These are phyloP conservation scores for Loxodonta africana DNA, from an alignment of 2,113 vertebrate genomes.

Conservation along the genomic window DNA sequence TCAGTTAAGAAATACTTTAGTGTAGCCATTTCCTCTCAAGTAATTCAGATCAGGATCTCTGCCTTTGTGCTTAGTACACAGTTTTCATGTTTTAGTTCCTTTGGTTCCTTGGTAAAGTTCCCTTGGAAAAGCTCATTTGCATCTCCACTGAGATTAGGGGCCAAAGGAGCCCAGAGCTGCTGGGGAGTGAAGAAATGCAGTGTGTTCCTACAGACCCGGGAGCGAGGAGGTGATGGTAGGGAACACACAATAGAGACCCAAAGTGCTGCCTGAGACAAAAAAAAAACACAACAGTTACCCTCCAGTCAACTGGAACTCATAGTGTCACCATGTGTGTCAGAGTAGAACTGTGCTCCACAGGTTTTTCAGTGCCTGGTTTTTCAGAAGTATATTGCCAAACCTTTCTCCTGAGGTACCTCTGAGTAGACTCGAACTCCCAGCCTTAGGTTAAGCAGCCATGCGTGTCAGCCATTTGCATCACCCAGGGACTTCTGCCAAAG, in stretches of 20 bases:
- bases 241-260: neutral
- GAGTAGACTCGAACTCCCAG: neutral
- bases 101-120: neutral
- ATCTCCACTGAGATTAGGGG: neutral
- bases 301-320: neutral
- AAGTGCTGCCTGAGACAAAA: neutral
- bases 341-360: neutral
- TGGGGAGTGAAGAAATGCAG: neutral
- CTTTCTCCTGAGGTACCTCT: neutral
- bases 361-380: neutral
- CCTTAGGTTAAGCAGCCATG: neutral
- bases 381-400: neutral
- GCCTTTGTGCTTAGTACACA: neutral
- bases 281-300: too few species aligned
- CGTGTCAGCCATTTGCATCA: neutral
- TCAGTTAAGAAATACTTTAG: neutral
- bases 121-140: slow-evolving; percentile 3
- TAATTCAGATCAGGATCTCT: slow-evolving; percentile 26
- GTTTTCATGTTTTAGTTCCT: neutral
- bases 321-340: neutral
- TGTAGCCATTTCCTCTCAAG: neutral
- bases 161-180: neutral
- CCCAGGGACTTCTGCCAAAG: neutral
- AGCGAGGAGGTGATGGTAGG: neutral
- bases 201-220: neutral